Percentiles rank a stretch among this genome's conserved stretches.
phyloP scores from a whole-genome alignment of 2,113 vertebrate genomes.

The Heterocephalus glaber region DNA sequence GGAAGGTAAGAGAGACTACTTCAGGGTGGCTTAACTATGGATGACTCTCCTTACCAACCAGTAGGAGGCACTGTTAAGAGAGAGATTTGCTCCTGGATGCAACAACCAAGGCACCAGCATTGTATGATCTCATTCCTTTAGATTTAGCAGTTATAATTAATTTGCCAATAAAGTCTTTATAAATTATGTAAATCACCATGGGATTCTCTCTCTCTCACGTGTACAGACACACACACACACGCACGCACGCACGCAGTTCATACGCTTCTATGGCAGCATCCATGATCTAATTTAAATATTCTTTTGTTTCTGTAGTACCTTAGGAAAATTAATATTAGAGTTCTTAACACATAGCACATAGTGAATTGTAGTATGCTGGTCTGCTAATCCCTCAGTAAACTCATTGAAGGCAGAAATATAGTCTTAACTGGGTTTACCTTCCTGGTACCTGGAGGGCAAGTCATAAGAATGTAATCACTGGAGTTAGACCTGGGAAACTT shows the following conservation, averaged over 20 bases:
- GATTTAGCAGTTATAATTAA: not conserved
- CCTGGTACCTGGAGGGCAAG: not conserved
- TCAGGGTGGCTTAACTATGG: not conserved
- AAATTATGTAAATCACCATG: not conserved
- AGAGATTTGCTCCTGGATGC: slow-evolving; percentile 12
- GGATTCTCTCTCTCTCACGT: not conserved
- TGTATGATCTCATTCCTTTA: not conserved
- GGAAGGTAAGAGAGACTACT: slow-evolving; percentile 3
- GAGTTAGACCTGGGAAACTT: slow-evolving; percentile 12
- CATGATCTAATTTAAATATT: not conserved
- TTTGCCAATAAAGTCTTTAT: slow-evolving; percentile 28
- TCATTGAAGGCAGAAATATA: not conserved
- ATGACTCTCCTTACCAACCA: slow-evolving; percentile 21
- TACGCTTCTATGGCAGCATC: not conserved
- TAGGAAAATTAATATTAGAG: not conserved
- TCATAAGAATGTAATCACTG: not conserved
- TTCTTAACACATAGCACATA: not conserved
- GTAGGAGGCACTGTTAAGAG: not conserved
- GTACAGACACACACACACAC: not conserved
- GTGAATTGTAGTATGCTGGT: slow-evolving; percentile 15
- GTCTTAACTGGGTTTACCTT: not conserved
- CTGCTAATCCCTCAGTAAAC: not conserved
- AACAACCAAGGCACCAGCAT: not conserved
- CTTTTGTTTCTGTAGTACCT: slow-evolving; percentile 12
- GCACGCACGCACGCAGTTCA: not conserved